phyloP scores from a whole-genome alignment of 2,797 vertebrate genomes.

The Sebastes aleutianus region DNA sequence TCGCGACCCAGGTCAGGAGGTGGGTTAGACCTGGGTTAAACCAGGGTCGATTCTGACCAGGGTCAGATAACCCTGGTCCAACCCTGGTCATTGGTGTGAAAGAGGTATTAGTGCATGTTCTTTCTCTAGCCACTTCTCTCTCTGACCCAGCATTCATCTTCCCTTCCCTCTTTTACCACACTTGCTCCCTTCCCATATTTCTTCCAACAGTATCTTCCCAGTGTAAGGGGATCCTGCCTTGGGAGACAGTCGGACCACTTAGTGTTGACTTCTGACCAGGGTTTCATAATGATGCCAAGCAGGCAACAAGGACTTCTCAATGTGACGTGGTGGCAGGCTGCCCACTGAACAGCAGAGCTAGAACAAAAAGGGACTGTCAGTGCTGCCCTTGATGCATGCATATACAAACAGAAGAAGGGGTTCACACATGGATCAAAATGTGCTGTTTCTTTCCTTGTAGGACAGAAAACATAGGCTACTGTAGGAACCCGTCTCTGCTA shows the following conservation, averaged over 20 bases:
- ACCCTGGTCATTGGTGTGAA: too few relatives aligned
- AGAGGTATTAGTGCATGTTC: background rate
- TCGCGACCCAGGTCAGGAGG: too few relatives aligned
- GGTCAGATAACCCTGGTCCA: too few relatives aligned
- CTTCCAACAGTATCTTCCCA: slow-evolving; percentile 62
- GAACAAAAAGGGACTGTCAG: slow-evolving; percentile 51
- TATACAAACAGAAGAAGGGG: slow-evolving; percentile 7
- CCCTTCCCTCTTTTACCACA: slow-evolving; percentile 3
- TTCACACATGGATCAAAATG: slow-evolving; percentile 11
- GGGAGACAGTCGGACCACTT: slow-evolving; percentile 74
- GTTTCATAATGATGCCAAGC: slow-evolving; percentile 64
- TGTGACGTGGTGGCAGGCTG: slow-evolving; percentile 61
- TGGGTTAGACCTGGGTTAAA: too few relatives aligned
- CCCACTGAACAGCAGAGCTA: slow-evolving; percentile 46
- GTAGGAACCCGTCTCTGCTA: background rate
- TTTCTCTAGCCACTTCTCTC: background rate
- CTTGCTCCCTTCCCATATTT: slow-evolving; percentile 12
- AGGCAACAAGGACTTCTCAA: slow-evolving; percentile 70
- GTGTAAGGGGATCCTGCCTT: slow-evolving; percentile 70
- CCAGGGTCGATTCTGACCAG: too few relatives aligned
- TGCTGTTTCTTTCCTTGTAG: background rate
- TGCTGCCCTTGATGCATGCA: slow-evolving; percentile 35
- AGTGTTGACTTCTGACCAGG: slow-evolving; percentile 69
- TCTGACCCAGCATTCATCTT: slow-evolving; percentile 28
- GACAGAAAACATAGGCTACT: background rate